These are phyloP conservation scores for Cossypha heuglini DNA, from an alignment of 2,797 vertebrate genomes.

Conservation along the genomic window DNA sequence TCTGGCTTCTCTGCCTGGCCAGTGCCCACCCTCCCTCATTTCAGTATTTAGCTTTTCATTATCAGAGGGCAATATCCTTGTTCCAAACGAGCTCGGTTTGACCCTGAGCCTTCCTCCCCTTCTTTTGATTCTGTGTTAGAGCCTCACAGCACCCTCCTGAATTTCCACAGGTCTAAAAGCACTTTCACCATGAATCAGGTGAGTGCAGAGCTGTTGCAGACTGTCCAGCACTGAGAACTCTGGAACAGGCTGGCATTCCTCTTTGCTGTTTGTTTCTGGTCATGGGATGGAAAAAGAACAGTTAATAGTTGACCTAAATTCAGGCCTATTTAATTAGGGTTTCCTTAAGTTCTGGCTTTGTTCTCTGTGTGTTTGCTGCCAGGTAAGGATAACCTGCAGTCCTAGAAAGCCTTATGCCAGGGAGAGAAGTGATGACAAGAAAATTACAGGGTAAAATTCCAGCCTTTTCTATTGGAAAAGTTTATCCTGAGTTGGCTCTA, in stretches of 20 bases:
- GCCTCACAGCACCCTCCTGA: background rate
- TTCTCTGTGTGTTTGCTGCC: background rate
- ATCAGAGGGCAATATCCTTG: background rate
- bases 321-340: background rate
- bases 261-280: background rate
- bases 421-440: background rate
- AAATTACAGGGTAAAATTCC: background rate
- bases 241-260: background rate
- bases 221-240: background rate
- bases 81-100: accelerated
- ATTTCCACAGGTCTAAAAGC: background rate
- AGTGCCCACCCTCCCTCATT: background rate
- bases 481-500: background rate
- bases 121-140: background rate
- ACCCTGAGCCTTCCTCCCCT: background rate
- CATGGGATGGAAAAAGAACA: background rate
- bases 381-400: background rate
- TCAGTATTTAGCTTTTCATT: background rate
- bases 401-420: background rate
- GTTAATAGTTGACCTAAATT: background rate
- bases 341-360: background rate
- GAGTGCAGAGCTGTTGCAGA: background rate
- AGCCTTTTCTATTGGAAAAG: background rate
- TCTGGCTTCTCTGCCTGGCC: background rate
- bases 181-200: accelerated